A percentile compares a stretch with the other conserved stretches of the same genome.
Evolutionary conservation across 2,113 vertebrate genomes (phyloP).

Genomic region (Vimba vimba): DNA sequence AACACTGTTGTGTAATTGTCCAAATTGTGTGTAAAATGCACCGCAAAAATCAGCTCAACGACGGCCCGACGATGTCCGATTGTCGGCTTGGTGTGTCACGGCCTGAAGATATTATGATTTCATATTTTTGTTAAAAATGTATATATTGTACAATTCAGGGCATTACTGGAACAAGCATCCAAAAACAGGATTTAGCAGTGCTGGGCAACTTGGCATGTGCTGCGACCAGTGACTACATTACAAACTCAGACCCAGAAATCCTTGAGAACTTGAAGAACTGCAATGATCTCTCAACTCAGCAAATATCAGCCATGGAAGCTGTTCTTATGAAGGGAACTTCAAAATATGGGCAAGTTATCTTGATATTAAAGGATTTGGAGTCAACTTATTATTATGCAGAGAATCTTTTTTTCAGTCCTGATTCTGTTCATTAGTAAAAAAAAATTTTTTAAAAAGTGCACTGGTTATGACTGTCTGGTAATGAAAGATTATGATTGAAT

Average conservation of each 20-base stretch:
- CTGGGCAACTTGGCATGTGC: slow-evolving; percentile 62
- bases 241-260: slow-evolving; percentile 57
- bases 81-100: neutral
- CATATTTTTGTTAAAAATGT: neutral
- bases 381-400: neutral
- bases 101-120: neutral
- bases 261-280: slow-evolving; percentile 63
- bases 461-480: neutral
- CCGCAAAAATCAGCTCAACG: too few relatives aligned
- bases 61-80: too few relatives aligned
- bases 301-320: slow-evolving; percentile 48
- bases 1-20: too few relatives aligned
- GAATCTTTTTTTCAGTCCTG: neutral
- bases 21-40: too few relatives aligned
- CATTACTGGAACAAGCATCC: slow-evolving; percentile 43
- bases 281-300: slow-evolving; percentile 39
- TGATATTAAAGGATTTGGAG: neutral
- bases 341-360: slow-evolving; percentile 52
- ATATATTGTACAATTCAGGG: slow-evolving; percentile 39
- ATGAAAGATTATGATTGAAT: neutral
- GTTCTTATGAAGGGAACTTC: slow-evolving; percentile 51
- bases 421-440: neutral
- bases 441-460: neutral
- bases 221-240: slow-evolving; percentile 44
- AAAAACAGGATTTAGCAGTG: slow-evolving; percentile 37